Evolutionary conservation across 2,113 vertebrate species (phyloP), one percentile per base, ranked within the genome.

Genomic region (Holacanthus passer): DNA sequence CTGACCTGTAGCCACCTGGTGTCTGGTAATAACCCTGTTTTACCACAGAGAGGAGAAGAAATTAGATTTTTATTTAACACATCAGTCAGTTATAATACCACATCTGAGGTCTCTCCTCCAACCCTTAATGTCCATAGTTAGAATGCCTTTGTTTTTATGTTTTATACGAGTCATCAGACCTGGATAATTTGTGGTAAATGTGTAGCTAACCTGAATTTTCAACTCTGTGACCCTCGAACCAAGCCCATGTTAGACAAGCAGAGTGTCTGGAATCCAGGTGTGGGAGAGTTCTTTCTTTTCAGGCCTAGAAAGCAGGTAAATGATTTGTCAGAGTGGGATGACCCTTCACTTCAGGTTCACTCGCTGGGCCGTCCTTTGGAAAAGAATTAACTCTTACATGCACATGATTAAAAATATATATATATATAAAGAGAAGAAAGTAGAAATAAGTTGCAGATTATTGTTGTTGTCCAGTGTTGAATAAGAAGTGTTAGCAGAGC

Each of bases 231-330:
- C 87, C 91, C 73, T 68, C 3, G 27, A 71, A 82, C 81, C 85
- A 72, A 37, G 73, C 85, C 84, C 76, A 27, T 78, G 27, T 52
- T 11, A 69, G 87, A 82, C 85, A 67, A 77, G 85, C 85, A 52
- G n/a, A 62, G 52, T 63, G 86, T 90, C 82, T 88, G 85, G 77
- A 93, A 91, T 92, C 90, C 91, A 88, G 87, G 52, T 83, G 79
- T 82, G 91, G 89, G 90, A 84, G 86, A 84, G 89, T 91, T 86
- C 53, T 75, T 80, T 86, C 58, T 81, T 85, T 83, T 79, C 68
- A 85, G 82, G 83, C 76, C 71, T 77, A 52, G 69, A 74, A 79
- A 71, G 69, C 88, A 87, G 92, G 95, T 96, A 84, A 96, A 96
- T 95, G 81, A 96, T 95, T 96, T 90, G 83, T 89, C 47, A 84